Conservation (phyloP, 2,888 invertebrate genomes). For the Empis livida region DNA sequence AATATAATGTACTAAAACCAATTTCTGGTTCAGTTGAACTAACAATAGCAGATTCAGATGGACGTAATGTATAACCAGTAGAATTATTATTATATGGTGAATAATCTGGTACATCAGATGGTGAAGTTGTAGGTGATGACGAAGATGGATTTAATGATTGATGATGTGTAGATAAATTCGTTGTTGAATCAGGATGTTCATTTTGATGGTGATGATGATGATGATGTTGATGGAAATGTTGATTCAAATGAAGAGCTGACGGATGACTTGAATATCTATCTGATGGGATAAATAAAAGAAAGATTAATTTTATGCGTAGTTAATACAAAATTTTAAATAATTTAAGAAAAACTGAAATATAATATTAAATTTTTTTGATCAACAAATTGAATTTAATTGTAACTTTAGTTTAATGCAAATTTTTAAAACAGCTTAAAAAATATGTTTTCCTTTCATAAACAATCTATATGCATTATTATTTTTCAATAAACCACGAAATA, state of each 20-base stretch:
- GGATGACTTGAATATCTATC: slow-evolving; percentile 27
- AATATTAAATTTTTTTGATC: no score
- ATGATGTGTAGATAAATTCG: slow-evolving; percentile 14
- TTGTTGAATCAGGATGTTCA: slow-evolving; percentile 36
- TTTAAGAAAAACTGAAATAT: no score
- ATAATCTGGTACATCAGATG: background rate
- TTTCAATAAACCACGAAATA: no score
- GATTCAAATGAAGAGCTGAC: slow-evolving; percentile 17
- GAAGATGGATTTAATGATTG: background rate
- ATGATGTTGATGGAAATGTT: slow-evolving; percentile 17
- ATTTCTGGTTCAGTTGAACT: slow-evolving; percentile 32
- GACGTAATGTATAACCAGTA: slow-evolving; percentile 29
- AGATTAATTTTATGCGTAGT: no score
- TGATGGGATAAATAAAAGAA: background rate
- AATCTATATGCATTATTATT: no score
- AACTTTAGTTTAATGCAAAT: no score
- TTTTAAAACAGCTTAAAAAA: no score
- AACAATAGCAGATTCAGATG: slow-evolving; percentile 27
- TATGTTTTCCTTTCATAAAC: no score
- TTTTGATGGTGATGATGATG: slow-evolving; percentile 23
- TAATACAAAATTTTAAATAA: no score
- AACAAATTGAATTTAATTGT: no score
- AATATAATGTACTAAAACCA: slow-evolving; percentile 29
- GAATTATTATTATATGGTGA: slow-evolving; percentile 16
- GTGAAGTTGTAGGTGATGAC: slow-evolving; percentile 1